phyloP scores from a whole-genome alignment of 2,888 invertebrate genomes.

The Cosmia trapezina region DNA sequence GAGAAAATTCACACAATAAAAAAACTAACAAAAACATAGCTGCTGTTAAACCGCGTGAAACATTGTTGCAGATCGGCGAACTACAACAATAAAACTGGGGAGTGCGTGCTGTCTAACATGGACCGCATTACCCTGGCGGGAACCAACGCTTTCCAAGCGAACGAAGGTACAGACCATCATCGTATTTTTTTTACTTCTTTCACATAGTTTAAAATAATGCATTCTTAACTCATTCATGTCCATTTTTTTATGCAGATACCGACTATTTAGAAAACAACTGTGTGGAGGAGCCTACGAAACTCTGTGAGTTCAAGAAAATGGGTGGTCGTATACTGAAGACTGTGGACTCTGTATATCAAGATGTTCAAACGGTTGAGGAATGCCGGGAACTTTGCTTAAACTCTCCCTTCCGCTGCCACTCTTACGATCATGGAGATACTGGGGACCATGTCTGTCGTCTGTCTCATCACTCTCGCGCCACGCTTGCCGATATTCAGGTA shows the following conservation, averaged over 20 bases:
- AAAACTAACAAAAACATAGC: constrained; percentile 75
- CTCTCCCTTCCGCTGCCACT: constrained; percentile 97
- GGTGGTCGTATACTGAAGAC: constrained; percentile 97
- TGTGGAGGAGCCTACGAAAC: constrained; percentile 97
- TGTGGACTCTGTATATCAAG: constrained; percentile 97
- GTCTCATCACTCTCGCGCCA: constrained; percentile 97
- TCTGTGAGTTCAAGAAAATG: constrained; percentile 98
- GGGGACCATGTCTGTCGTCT: constrained; percentile 98
- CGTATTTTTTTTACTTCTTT: constrained; percentile 46
- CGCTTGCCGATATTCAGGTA: constrained; percentile 96
- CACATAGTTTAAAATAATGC: constrained; percentile 32
- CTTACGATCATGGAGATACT: constrained; percentile 98
- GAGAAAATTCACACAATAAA: constrained; percentile 85
- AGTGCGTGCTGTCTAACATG: constrained; percentile 97
- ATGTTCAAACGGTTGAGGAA: constrained; percentile 96
- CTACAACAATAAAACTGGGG: constrained; percentile 95
- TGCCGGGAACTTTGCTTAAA: constrained; percentile 97
- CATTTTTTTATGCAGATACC: constrained; percentile 79
- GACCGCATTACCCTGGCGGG: constrained; percentile 97
- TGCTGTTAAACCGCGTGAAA: constrained; percentile 78
- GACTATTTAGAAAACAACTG: constrained; percentile 98
- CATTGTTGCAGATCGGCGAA: constrained; percentile 95
- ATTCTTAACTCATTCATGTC: constrained; percentile 22
- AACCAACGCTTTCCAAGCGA: constrained; percentile 93
- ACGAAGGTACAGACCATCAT: constrained; percentile 87